Evolutionary conservation across 2,113 vertebrate genomes (phyloP), one percentile per base, ranked within the genome.

Genomic region (Gallinago undulata): DNA sequence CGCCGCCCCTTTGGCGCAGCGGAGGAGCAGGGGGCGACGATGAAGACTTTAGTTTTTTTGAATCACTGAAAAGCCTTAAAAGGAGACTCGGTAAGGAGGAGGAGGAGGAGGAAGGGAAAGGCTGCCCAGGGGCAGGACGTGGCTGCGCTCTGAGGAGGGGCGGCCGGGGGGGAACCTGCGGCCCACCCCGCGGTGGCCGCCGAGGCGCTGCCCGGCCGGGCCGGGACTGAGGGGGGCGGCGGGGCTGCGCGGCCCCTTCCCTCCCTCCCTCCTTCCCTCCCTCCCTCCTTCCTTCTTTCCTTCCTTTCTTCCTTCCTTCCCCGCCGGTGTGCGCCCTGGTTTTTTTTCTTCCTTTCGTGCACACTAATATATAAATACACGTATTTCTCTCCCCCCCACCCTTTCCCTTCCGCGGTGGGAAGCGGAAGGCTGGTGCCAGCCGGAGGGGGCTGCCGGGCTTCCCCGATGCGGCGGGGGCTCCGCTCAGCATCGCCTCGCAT

Each of bases 401-500:
- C 55, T 39, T 94, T 79, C 89, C 83, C 84, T 30, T 87, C 70
- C 82, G 88, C 67, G 62, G 47, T 63, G 93, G 96, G 95, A 90
- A 95, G 94, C 30, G 92, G 79, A 88, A 57, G 63, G 96, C 97
- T 48, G 89, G 88, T 95, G 96, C 85, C 41, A 47, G 93, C 91
- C 89, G 85, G 39, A 85, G 84, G 77, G 91, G 94, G 96, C 96
- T 97, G 91, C 79, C 77, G 66, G 74, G 64, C 96, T 95, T 87
- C 50, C 72, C 78, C 83, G 97, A 95, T 98, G 97, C 97, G 95
- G 87, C 86, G 93, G 97, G 97, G 97, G 95, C 97, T 96, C 91
- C 85, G 88, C 96, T 93, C 96, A 80, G 97, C 98, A 95, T 97
- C 97, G 90, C 76, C 94, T 97, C 97, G 97, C 98, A 97, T 96